Evolutionary conservation across 2,888 invertebrate genomes (phyloP).

Genomic region (Trichopria drosophilae): DNA sequence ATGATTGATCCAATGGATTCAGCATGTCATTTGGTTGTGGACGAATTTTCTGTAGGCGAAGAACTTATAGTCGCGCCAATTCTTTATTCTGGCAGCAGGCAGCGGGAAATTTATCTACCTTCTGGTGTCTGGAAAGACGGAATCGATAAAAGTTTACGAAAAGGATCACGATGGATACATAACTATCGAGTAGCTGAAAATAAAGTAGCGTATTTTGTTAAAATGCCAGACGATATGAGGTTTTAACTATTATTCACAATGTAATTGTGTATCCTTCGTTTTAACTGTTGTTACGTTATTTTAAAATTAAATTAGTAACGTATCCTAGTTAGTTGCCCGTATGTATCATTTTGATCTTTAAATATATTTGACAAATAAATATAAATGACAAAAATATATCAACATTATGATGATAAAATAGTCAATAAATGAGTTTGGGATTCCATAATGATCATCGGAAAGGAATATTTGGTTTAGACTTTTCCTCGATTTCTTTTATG

Average conservation of each 20-base stretch:
- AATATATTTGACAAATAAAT: too few relatives aligned
- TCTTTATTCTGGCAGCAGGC: conserved; percentile 69
- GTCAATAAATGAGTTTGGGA: too few relatives aligned
- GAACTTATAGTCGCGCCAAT: conserved; percentile 90
- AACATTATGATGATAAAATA: too few relatives aligned
- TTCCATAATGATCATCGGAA: too few relatives aligned
- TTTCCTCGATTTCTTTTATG: too few relatives aligned
- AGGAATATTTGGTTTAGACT: too few relatives aligned
- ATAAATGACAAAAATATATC: too few relatives aligned
- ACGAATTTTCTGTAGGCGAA: conserved; percentile 88
- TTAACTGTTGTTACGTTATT: too few relatives aligned
- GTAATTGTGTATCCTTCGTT: background rate
- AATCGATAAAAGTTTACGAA: conserved; percentile 80
- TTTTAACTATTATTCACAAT: conserved; percentile 59
- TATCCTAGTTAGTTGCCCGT: too few relatives aligned
- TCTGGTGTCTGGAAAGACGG: conserved; percentile 93
- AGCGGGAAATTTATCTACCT: conserved; percentile 84
- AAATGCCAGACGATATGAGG: conserved; percentile 82
- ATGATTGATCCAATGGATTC: conserved; percentile 81
- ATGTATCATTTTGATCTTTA: too few relatives aligned
- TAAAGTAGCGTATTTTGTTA: conserved; percentile 80
- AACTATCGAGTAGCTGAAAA: conserved; percentile 79
- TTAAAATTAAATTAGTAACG: too few relatives aligned
- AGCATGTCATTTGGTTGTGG: conserved; percentile 74
- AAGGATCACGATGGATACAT: conserved; percentile 89